Base-by-base conservation (phyloP, 2,888 invertebrate genomes). In the Stegophylla sp. region DNA sequence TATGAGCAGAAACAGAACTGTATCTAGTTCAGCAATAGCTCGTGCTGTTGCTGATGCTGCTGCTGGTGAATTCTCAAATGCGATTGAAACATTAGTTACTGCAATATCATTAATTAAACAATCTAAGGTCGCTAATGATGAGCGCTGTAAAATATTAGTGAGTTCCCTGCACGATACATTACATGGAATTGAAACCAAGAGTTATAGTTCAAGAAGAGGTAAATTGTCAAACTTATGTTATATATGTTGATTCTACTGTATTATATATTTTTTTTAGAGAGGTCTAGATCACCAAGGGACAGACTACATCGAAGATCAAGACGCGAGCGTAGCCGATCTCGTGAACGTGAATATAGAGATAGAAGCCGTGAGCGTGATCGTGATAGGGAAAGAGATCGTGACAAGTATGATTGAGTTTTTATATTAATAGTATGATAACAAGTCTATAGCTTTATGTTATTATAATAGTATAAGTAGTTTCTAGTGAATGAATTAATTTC, bases 101-200 rank as follows among this genome's bases (percentile, higher is more conserved):
- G 99, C 99, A 10, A 98, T 99, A 85, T 97, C 98, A 12, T 90
- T 99, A 82, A 99, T 99, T 84, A 98, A 98, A 87, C 98, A 98
- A 89, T 98, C 98, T 81, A 95, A 96, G 88, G 94, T 96, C 66
- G 94, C 96, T 0, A 92, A 93, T 85, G 98, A 99, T 87, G 99
- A 99, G 86, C 91, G 99, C 61, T 99, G 99, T 89, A 97, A 98
- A 88, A 98, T 98, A 85, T 88, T 99, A 81, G 97, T 99, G 84
- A 96, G 95, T 84, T 97, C 97, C 0, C 90, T 99, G 2, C 96
- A 97, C 88, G 98, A 99, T 86, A 98, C 98, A 1, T 88, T 99
- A 59, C 94, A 96, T 87, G 98, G 98, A 71, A 97, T 99, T 17
- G 98, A 99, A 88, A 94, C 95, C 53, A 99, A 99, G 88, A 97